A percentile compares a stretch with the other conserved stretches of the same genome.
These are phyloP conservation scores for Aporrectodea caliginosa DNA, from an alignment of 1,140 invertebrate species.

Conservation along the genomic window DNA sequence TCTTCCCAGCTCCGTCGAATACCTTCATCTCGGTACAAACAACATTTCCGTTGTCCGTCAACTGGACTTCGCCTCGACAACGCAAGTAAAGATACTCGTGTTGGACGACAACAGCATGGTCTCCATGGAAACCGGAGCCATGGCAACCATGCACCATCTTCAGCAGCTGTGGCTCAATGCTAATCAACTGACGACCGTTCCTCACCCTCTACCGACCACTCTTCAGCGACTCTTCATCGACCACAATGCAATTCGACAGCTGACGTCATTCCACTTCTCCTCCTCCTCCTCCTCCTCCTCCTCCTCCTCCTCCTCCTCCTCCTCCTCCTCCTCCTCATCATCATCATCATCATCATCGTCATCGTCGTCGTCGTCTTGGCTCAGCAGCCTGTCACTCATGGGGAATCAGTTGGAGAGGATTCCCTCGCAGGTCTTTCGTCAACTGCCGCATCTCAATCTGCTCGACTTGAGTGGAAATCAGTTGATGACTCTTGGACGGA, in stretches of 20 bases:
- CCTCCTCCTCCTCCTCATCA: no score
- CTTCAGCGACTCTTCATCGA: slow-evolving; percentile 64
- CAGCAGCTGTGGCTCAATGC: slow-evolving; percentile 73
- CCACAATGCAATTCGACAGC: slow-evolving; percentile 64
- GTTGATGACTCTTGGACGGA: slow-evolving; percentile 46
- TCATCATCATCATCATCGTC: no score
- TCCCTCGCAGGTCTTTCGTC: slow-evolving; percentile 33
- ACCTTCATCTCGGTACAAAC: slow-evolving; percentile 72
- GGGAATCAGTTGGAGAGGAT: slow-evolving; percentile 37
- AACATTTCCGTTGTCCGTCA: slow-evolving; percentile 68
- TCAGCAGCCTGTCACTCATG: slow-evolving; percentile 36
- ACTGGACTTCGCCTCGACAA: slow-evolving; percentile 83
- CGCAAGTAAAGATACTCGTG: slow-evolving; percentile 71
- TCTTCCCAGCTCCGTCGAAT: slow-evolving; percentile 75
- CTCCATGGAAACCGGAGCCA: slow-evolving; percentile 76
- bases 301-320: no score
- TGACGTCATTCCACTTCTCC: slow-evolving; percentile 35
- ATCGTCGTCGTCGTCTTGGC: no score
- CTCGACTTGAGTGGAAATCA: slow-evolving; percentile 54
- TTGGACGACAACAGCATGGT: slow-evolving; percentile 72
- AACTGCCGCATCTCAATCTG: slow-evolving; percentile 54
- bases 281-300: no score
- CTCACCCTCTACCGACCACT: slow-evolving; percentile 65
- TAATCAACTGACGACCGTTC: slow-evolving; percentile 67
- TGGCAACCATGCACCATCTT: slow-evolving; percentile 76